phyloP scores from a whole-genome alignment of 2,113 vertebrate genomes.

The Triplophysa tibetana region DNA sequence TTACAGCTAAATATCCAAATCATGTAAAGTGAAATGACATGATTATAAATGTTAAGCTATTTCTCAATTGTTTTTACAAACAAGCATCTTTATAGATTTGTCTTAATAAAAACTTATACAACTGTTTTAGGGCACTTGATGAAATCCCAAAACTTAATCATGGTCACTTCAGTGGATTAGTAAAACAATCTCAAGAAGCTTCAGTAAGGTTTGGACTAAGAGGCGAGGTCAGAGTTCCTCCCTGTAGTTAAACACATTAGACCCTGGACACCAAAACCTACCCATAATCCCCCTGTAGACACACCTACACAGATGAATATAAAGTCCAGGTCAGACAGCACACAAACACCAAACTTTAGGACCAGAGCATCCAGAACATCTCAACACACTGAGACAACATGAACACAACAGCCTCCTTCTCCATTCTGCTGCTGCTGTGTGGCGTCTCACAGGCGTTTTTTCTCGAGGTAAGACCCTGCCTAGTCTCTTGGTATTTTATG shows the following conservation, averaged over 20 bases:
- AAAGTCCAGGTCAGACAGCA: neutral
- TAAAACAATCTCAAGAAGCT: neutral
- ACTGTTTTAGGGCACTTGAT: neutral
- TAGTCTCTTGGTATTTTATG: too few species aligned
- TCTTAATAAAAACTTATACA: neutral
- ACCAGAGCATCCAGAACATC: constrained; percentile 41
- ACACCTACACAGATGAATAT: constrained; percentile 32
- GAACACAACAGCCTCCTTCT: constrained; percentile 43
- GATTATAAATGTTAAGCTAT: too few species aligned
- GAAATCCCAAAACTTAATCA: too few species aligned
- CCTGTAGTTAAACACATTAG: neutral
- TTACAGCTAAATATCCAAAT: too few species aligned
- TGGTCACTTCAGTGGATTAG: neutral
- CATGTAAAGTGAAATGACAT: too few species aligned
- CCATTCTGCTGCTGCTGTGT: constrained; percentile 46
- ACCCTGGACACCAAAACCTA: neutral
- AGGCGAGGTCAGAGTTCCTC: neutral
- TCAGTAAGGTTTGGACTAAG: too few species aligned
- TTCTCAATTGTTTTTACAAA: neutral
- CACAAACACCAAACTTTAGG: constrained; percentile 9
- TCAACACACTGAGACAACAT: constrained; percentile 50
- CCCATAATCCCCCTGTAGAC: constrained; percentile 11
- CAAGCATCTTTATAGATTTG: neutral
- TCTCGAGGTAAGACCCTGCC: neutral
- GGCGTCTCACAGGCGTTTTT: constrained; percentile 32